Percentiles rank a stretch among this genome's conserved stretches.
Conservation (phyloP, 2,888 invertebrate species). For the Synanthedon myopaeformis region DNA sequence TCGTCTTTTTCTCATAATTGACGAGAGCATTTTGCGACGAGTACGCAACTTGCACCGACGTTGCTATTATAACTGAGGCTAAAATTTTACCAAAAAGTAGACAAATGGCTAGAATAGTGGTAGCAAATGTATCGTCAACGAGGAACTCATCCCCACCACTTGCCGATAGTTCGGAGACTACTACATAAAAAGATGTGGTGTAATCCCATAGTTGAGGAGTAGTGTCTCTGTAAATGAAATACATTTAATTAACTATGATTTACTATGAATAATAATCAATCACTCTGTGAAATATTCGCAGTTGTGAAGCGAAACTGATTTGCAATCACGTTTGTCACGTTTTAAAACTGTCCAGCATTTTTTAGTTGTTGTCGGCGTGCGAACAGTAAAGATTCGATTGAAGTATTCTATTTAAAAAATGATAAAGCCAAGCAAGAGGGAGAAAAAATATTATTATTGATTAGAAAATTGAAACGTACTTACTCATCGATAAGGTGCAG, state of each 20-base stretch:
- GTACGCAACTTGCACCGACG: constrained; percentile 46
- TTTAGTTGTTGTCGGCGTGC: too few species aligned
- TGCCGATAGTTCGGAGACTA: constrained; percentile 38
- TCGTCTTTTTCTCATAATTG: constrained; percentile 38
- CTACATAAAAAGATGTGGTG: constrained; percentile 45
- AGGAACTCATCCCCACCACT: constrained; percentile 52
- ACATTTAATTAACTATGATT: too few species aligned
- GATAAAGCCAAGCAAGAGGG: too few species aligned
- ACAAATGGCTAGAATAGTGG: constrained; percentile 33
- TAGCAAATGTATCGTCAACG: constrained; percentile 26
- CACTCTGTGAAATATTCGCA: too few species aligned
- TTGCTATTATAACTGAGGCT: constrained; percentile 46
- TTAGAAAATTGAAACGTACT: constrained; percentile 10
- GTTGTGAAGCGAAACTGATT: too few species aligned
- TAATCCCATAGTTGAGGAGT: constrained; percentile 47
- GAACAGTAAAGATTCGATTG: too few species aligned
- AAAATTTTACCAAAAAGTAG: constrained; percentile 52
- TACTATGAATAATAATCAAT: too few species aligned
- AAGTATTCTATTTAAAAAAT: too few species aligned
- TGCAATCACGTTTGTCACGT: too few species aligned
- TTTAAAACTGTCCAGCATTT: too few species aligned
- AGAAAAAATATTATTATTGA: too few species aligned
- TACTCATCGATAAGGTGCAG: constrained; percentile 45
- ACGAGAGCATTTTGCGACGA: constrained; percentile 48
- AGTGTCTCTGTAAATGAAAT: constrained; percentile 23